phyloP scores from a whole-genome alignment of 2,888 invertebrate species.

The Drosophila limbata region DNA sequence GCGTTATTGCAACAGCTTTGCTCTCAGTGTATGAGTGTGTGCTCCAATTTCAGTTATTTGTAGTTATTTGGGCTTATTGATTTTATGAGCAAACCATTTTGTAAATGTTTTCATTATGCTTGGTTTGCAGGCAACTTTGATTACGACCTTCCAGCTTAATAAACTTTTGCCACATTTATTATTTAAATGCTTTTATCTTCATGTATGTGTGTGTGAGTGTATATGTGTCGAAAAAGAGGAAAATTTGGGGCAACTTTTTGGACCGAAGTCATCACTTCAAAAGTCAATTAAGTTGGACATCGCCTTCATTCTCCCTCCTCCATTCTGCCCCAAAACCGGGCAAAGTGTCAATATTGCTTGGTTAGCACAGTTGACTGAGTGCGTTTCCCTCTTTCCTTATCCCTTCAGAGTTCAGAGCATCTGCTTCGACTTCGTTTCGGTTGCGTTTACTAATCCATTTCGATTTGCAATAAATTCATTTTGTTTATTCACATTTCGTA shows the following conservation, averaged over 20 bases:
- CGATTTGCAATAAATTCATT: constrained; percentile 80
- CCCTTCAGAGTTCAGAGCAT: neutral
- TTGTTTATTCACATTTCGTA: constrained; percentile 66
- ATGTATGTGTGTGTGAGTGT: neutral
- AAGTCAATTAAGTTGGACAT: constrained; percentile 74
- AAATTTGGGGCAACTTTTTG: constrained; percentile 51
- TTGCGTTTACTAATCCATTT: constrained; percentile 65
- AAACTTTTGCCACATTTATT: constrained; percentile 72
- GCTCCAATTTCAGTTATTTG: constrained; percentile 71
- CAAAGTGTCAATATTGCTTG: constrained; percentile 34
- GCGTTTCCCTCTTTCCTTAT: neutral
- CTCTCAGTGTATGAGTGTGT: constrained; percentile 6
- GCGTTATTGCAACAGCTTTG: constrained; percentile 31
- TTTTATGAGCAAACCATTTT: constrained; percentile 75
- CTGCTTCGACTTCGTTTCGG: constrained; percentile 22
- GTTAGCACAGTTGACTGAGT: constrained; percentile 6
- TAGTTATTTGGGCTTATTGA: constrained; percentile 70
- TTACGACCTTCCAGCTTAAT: constrained; percentile 53
- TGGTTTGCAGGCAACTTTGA: constrained; percentile 39
- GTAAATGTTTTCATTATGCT: constrained; percentile 74
- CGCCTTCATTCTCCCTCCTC: neutral
- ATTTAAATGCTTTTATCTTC: constrained; percentile 69
- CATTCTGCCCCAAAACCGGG: neutral
- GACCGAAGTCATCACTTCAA: constrained; percentile 64
- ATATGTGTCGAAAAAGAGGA: neutral